These are phyloP conservation scores for Microctenopoma lineatum DNA, from an alignment of 2,797 vertebrate genomes.

Conservation along the genomic window DNA sequence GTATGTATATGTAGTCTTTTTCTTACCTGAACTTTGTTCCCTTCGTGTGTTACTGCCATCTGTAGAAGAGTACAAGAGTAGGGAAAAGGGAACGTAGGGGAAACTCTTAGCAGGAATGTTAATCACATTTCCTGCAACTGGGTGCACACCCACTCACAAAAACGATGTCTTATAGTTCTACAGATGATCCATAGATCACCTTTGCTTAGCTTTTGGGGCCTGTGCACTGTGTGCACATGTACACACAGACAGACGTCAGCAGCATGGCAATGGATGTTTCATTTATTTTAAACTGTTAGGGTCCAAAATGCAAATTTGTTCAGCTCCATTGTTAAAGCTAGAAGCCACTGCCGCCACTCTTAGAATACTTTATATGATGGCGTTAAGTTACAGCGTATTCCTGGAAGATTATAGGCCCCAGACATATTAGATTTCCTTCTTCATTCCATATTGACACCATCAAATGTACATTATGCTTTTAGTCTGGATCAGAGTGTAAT, in stretches of 20 bases:
- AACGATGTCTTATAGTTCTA: background rate
- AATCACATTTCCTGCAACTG: background rate
- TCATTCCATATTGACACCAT: conserved; percentile 39
- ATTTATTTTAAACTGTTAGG: conserved; percentile 7
- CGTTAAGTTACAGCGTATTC: conserved; percentile 50
- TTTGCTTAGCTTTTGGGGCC: background rate
- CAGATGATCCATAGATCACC: background rate
- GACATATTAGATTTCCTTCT: conserved; percentile 48
- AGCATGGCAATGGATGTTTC: background rate
- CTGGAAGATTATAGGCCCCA: conserved; percentile 44
- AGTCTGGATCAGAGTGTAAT: conserved; percentile 7
- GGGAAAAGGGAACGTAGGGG: no score
- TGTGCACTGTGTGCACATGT: background rate
- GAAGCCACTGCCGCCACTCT: background rate
- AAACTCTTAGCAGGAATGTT: background rate
- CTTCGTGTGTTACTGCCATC: background rate
- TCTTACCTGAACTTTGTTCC: background rate
- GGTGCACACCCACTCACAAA: background rate
- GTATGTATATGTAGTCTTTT: background rate
- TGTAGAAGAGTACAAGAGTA: background rate
- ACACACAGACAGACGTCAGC: background rate
- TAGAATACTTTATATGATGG: conserved; percentile 20
- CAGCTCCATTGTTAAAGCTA: conserved; percentile 14
- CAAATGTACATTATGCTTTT: conserved; percentile 19
- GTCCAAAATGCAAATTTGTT: conserved; percentile 17